Base-by-base conservation (phyloP, 1,140 invertebrate genomes). In the Eriocheir sinensis region DNA sequence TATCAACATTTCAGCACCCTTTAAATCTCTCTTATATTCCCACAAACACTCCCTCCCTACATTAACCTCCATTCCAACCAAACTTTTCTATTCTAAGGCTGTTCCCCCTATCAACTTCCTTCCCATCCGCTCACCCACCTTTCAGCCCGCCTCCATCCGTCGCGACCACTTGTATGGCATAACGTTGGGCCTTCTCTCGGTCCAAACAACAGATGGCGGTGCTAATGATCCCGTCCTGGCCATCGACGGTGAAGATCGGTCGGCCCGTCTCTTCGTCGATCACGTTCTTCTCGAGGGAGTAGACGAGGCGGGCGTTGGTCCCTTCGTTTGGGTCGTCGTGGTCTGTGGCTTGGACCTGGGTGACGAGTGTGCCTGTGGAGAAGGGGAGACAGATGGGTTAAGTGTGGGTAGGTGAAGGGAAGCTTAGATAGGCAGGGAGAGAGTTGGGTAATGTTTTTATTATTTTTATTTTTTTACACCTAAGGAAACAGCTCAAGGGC, bases 201-300 rank as follows among this genome's bases (percentile, higher is more conserved):
- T 90, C 89, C 48, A 90, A 36, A 27, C 89, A 90, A 27, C 48
- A 90, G 53, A 90, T 90, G 48, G 89, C 44, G 8, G 89, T 90
- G 9, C 32, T 90, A 48, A 90, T 90, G 48, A 90, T 32, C 1
- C 89, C 89, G 30, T 72, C 30, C 32, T 72, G 44, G 9, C 89
- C 60, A 17, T 90, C 89, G 9, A 90, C 89, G 1, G 48, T 38
- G 32, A 90, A 90, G 32, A 90, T 90, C 4, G 89, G 89, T 17
- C 89, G 34, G 4, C 89, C 89, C 15, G 89, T 72, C 1, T n/a
- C 32, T n/a, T 90, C 89, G 12, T 90, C 89, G 9, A 90, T 90
- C 0, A 90, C 89, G 32, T 90, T 90, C 30, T 90, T 90, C 89
- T 90, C 89, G 30, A 90, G 34, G 3, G 89, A 90, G 32, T 90